Conservation (phyloP, 2,888 invertebrate species). For the Emmelina monodactyla region DNA sequence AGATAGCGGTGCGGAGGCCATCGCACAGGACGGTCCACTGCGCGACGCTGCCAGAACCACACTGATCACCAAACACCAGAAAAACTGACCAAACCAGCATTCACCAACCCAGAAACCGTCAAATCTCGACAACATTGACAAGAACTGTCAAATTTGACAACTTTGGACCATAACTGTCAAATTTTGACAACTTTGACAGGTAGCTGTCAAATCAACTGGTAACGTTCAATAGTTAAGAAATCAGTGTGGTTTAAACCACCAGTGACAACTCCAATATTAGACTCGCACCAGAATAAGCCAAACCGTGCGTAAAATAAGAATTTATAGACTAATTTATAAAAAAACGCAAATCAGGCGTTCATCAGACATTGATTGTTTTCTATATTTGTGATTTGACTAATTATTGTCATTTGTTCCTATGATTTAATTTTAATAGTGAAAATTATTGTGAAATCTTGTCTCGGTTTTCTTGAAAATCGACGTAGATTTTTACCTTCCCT, state of each 20-base stretch:
- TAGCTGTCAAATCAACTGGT: too few relatives aligned
- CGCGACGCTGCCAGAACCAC: constrained; percentile 15
- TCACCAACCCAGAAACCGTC: too few relatives aligned
- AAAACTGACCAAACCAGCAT: too few relatives aligned
- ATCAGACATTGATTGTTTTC: constrained; percentile 47
- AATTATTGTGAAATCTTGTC: constrained; percentile 47
- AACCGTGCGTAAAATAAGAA: constrained; percentile 54
- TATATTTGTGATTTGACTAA: constrained; percentile 56
- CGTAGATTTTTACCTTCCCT: constrained; percentile 45
- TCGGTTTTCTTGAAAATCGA: constrained; percentile 62
- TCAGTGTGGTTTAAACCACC: constrained; percentile 32
- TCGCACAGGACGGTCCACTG: constrained; percentile 36
- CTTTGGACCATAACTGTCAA: too few relatives aligned
- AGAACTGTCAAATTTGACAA: too few relatives aligned
- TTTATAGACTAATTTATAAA: constrained; percentile 45
- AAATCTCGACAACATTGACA: too few relatives aligned
- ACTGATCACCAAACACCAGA: not conserved
- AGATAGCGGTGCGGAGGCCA: constrained; percentile 37
- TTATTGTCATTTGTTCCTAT: constrained; percentile 63
- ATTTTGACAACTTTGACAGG: too few relatives aligned
- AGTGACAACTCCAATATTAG: constrained; percentile 41
- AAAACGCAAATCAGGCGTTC: constrained; percentile 49
- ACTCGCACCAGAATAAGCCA: constrained; percentile 59
- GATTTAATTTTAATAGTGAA: constrained; percentile 48
- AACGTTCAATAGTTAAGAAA: too few relatives aligned